A percentile compares a stretch with the other conserved stretches of the same genome.
phyloP scores from a whole-genome alignment of 2,113 vertebrate species.

The Lates calcarifer region DNA sequence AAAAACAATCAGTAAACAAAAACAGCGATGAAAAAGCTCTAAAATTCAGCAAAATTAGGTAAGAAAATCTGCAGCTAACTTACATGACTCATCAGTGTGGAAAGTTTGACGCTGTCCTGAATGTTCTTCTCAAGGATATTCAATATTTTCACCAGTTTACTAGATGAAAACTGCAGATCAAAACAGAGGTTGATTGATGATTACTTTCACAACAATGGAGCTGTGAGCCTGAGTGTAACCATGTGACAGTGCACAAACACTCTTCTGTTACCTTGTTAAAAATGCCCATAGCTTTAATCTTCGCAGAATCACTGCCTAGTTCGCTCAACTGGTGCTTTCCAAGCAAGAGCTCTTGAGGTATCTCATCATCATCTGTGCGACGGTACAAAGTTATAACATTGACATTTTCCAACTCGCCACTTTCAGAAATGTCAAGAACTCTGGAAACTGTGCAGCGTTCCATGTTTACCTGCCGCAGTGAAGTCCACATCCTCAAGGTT shows the following conservation, averaged over 20 bases:
- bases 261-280: conserved; percentile 89
- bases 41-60: not conserved
- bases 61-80: conserved; percentile 68
- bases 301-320: conserved; percentile 94
- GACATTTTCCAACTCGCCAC: not conserved
- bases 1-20: not conserved
- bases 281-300: conserved; percentile 98
- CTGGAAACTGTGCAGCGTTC: not conserved
- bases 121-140: conserved; percentile 98
- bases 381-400: conserved; percentile 3
- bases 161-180: conserved; percentile 89
- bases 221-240: not conserved
- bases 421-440: not conserved
- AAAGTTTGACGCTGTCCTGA: conserved; percentile 95
- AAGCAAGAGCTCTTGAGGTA: conserved; percentile 94
- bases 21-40: not conserved
- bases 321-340: conserved; percentile 96
- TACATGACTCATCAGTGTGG: conserved; percentile 93
- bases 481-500: conserved; percentile 97
- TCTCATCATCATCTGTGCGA: conserved; percentile 92
- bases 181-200: not conserved
- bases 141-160: conserved; percentile 95
- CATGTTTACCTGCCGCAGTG: conserved; percentile 88
- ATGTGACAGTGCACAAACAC: not conserved
- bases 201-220: not conserved